Conservation (phyloP, 2,113 vertebrate genomes). For the Hystrix cristata region DNA sequence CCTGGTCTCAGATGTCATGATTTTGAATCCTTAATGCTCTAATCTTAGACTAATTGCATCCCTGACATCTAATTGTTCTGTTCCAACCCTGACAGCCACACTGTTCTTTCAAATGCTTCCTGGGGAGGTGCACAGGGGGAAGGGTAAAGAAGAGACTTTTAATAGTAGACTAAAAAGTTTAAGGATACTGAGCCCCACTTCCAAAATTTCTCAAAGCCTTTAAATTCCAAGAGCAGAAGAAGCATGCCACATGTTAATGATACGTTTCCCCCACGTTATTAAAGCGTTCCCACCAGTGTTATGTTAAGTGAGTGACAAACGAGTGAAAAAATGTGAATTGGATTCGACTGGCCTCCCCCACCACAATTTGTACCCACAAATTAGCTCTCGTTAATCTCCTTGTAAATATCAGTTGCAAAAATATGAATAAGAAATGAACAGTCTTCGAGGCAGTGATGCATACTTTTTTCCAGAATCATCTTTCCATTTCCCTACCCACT, state of each 20-base stretch:
- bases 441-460: conserved; percentile 43
- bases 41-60: conserved; percentile 80
- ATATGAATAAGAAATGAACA: conserved; percentile 70
- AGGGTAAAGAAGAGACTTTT: conserved; percentile 63
- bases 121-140: conserved; percentile 56
- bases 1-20: conserved; percentile 71
- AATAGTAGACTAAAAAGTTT: conserved; percentile 68
- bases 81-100: conserved; percentile 65
- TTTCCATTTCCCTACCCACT: conserved; percentile 17
- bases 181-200: conserved; percentile 28
- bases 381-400: conserved; percentile 63
- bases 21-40: conserved; percentile 69
- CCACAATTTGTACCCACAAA: conserved; percentile 59
- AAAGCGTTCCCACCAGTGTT: not conserved
- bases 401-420: conserved; percentile 68
- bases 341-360: conserved; percentile 46
- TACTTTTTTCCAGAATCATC: conserved; percentile 1
- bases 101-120: conserved; percentile 77
- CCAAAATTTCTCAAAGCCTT: conserved; percentile 47
- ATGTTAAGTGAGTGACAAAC: conserved; percentile 60
- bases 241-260: conserved; percentile 52
- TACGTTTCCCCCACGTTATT: conserved; percentile 39
- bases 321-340: conserved; percentile 68
- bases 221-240: conserved; percentile 53
- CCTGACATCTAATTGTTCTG: conserved; percentile 67